Evolutionary conservation across 2,797 vertebrate genomes (phyloP).

Genomic region (Sternarchorhynchus goeldii): DNA sequence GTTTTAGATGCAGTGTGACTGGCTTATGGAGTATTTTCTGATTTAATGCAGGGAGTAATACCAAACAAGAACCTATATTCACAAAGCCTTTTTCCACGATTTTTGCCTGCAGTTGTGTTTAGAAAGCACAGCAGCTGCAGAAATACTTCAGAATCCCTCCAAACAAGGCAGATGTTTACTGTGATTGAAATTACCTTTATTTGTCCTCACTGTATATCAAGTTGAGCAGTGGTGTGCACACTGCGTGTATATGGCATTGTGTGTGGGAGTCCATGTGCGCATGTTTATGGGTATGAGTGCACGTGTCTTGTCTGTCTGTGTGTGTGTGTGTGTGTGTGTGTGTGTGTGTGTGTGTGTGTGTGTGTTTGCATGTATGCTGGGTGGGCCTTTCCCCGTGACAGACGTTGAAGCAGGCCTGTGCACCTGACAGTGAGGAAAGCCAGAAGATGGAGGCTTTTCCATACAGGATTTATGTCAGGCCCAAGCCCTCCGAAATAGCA

Average conservation of each 20-base stretch:
- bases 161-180: background rate
- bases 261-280: background rate
- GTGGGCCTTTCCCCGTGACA: constrained; percentile 44
- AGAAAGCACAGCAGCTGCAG: background rate
- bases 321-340: constrained; percentile 36
- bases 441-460: constrained; percentile 64
- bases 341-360: constrained; percentile 10
- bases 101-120: background rate
- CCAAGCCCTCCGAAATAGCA: constrained; percentile 70
- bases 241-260: background rate
- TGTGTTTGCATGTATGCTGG: constrained; percentile 46
- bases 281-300: background rate
- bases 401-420: constrained; percentile 44
- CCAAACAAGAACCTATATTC: background rate
- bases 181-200: background rate
- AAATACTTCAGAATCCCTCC: background rate
- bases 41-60: background rate
- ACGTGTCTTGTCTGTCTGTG: background rate
- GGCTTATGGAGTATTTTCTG: background rate
- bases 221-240: background rate
- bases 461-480: constrained; percentile 72
- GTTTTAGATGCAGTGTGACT: background rate
- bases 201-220: background rate
- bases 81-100: too few species aligned
- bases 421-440: constrained; percentile 48